Evolutionary conservation across 2,113 vertebrate species (phyloP), one percentile per base, ranked within the genome.

Genomic region (Micromys minutus): DNA sequence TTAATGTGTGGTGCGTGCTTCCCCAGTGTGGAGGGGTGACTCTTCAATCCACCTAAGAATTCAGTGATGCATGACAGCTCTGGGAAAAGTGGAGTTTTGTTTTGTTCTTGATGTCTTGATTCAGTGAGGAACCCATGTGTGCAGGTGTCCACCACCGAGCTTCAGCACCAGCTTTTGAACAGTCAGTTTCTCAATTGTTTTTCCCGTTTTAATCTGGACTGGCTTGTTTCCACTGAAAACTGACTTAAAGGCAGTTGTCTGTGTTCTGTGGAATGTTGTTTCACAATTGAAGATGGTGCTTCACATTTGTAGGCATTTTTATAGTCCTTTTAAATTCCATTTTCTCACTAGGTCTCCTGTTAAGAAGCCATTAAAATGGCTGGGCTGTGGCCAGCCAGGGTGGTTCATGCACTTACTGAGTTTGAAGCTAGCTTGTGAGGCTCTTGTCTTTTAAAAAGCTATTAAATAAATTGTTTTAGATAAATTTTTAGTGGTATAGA

Each of bases 151-250:
- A 52, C 47, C 75, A 39, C 36, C 67, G 22, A n/a, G 15, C 89
- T 22, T 55, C 11, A 22, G 29, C 6, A 3, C 61, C 17, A 57
- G 6, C 47, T 63, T 52, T 31, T 19, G n/a, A 57, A 19, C 50
- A 55, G 21, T 42, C 26, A 42, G 26, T 34, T 31, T 57, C 50
- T 74, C 6, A 57, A 29, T 52, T 52, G 9, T 50, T 85, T 83
- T 93, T 74, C 39, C 71, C 69, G 0, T 80, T 91, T 81, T 57
- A 16, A 13, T 47, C 74, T 76, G 34, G 19, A 61, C 34, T 91
- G 42, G 52, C 89, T 93, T 95, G 63, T 93, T 92, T 92, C 59
- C 69, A 39, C n/a, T 63, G n/a, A 47, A 79, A 93, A 81, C 71
- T 72, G 72, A 26, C 72, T 74, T 74, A 42, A 74, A 74, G 72